Evolutionary conservation across 2,797 vertebrate genomes (phyloP).

Genomic region (Euphonia xanthogaster): DNA sequence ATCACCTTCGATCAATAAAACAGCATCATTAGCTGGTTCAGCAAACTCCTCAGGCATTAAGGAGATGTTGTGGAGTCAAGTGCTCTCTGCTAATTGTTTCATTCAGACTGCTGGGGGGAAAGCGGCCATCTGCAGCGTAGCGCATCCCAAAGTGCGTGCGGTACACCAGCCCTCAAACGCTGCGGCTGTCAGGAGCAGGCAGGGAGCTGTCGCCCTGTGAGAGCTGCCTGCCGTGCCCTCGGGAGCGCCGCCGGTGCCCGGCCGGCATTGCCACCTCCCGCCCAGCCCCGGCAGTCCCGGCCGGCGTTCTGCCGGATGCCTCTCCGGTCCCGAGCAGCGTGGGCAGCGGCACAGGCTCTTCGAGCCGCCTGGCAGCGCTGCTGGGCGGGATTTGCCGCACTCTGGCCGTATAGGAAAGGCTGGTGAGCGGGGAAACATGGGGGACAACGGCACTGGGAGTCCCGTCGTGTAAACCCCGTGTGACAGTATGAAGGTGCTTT

Average conservation of each 20-base stretch:
- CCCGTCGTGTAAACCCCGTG: neutral
- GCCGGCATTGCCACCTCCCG: conserved; percentile 65
- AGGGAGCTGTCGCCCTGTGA: accelerated
- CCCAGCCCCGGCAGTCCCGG: neutral
- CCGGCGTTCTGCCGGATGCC: accelerated
- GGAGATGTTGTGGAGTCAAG: neutral
- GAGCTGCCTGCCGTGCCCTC: neutral
- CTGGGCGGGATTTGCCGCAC: neutral
- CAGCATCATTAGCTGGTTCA: neutral
- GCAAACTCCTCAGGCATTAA: neutral
- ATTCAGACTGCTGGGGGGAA: neutral
- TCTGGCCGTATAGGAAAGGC: too few species aligned
- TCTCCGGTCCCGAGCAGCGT: accelerated
- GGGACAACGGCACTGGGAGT: neutral
- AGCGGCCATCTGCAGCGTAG: neutral
- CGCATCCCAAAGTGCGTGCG: neutral
- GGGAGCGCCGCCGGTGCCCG: neutral
- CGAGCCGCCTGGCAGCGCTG: accelerated
- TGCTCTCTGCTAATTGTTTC: neutral
- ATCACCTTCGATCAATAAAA: neutral
- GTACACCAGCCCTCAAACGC: neutral
- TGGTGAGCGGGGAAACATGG: neutral
- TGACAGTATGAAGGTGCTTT: neutral
- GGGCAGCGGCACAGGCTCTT: accelerated
- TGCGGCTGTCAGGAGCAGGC: accelerated